These are phyloP conservation scores for Acanthosepion pharaonis DNA, from an alignment of 2,888 invertebrate species.

Conservation along the genomic window DNA sequence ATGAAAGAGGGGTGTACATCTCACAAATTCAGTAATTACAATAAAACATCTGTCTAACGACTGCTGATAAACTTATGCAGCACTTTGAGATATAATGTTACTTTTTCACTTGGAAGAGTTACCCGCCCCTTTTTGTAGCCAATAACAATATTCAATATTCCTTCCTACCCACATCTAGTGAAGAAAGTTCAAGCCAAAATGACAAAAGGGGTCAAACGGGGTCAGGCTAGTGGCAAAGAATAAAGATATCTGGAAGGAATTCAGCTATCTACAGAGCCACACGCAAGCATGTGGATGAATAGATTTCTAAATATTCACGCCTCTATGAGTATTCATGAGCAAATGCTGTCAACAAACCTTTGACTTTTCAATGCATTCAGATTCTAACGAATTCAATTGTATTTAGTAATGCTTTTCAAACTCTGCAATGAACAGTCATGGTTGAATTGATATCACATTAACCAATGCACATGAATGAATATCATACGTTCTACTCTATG, in stretches of 20 bases:
- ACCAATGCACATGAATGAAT: not conserved
- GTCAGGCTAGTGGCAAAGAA: not conserved
- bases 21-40: no score
- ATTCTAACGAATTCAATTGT: slow-evolving; percentile 12
- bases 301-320: not conserved
- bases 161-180: not conserved
- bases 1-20: no score
- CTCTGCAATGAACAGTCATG: not conserved
- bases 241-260: not conserved
- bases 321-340: not conserved
- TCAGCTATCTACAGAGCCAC: not conserved
- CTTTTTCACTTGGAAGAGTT: not conserved
- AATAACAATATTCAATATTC: not conserved
- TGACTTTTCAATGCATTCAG: not conserved
- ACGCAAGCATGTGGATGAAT: not conserved
- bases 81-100: not conserved
- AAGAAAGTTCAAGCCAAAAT: not conserved
- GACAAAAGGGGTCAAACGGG: not conserved
- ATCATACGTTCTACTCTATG: not conserved
- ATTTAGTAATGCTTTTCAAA: not conserved
- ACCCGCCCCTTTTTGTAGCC: not conserved
- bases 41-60: no score
- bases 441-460: slow-evolving; percentile 12
- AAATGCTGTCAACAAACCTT: not conserved
- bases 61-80: no score